phyloP scores from a whole-genome alignment of 2,113 vertebrate species.

The Aegotheles bennettii region DNA sequence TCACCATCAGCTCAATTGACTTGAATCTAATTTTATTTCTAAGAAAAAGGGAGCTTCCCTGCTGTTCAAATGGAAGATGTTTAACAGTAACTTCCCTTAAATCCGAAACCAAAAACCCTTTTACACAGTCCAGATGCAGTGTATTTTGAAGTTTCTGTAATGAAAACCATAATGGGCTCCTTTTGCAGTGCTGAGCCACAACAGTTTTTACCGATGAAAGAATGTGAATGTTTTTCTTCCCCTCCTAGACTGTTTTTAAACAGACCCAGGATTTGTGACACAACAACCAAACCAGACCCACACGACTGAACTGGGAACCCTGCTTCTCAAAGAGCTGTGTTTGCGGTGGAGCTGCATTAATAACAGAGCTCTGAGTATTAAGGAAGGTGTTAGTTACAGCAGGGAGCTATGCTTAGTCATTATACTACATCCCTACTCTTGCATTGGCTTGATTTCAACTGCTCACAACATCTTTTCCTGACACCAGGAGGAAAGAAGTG shows the following conservation, averaged over 20 bases:
- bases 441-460: not conserved
- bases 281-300: not conserved
- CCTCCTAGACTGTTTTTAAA: not conserved
- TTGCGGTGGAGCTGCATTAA: not conserved
- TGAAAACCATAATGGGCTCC: not conserved
- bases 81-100: not conserved
- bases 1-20: not conserved
- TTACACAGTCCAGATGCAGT: not conserved
- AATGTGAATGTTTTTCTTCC: not conserved
- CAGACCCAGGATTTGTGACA: not conserved
- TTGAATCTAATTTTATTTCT: not conserved
- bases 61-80: not conserved
- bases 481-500: not conserved
- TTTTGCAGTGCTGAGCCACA: not conserved
- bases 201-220: not conserved
- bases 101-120: not conserved
- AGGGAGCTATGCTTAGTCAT: not conserved
- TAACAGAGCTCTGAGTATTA: not conserved
- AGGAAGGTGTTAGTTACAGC: not conserved
- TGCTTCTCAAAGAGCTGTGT: not conserved
- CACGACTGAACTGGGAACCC: not conserved
- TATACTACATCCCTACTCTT: not conserved
- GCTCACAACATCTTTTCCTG: not conserved
- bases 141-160: not conserved
- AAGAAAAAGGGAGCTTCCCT: not conserved